Base-by-base conservation (phyloP, 2,888 invertebrate genomes). In the Vandiemenella viatica region DNA sequence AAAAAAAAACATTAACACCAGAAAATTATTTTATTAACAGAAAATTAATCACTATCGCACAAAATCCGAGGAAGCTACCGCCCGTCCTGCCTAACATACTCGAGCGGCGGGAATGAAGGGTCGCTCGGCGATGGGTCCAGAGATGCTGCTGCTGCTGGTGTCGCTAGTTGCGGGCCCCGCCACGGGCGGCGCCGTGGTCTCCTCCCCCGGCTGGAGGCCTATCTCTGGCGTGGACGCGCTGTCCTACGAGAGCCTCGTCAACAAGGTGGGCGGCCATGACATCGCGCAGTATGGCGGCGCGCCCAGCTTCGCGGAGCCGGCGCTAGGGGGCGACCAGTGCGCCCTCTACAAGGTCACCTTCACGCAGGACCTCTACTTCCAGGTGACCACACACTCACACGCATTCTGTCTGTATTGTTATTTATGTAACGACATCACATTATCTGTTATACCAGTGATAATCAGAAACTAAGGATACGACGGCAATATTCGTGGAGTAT, bases 291-390 rank as follows among this genome's bases (percentile, higher is more conserved):
- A n/a, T 32, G 10, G n/a, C 42, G 20, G 42, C 42, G 20, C 8
- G 13, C 8, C n/a, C n/a, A n/a, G n/a, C n/a, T n/a, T n/a, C n/a
- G n/a, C n/a, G n/a, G n/a, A n/a, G n/a, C n/a, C n/a, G n/a, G n/a
- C n/a, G n/a, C n/a, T n/a, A n/a, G n/a, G n/a, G n/a, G 63, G 68
- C 43, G 78, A 80, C 57, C 66, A 72, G 2, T 83, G 83, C 63
- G 73, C 79, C 52, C 71, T 81, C 5, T 79, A 80, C 65, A 83
- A 83, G 61, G 77, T 78, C 20, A 67, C 71, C 7, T 79, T 83
- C 56, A 77, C 74, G 58, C 79, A 82, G 59, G 80, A 81, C 54
- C 67, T 80, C 13, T 79, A 67, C 50, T 68, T 67, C 46, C 69
- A 69, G 67, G 69, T 69, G n/a, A n/a, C n/a, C n/a, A n/a, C n/a